Evolutionary conservation across 2,888 invertebrate species (phyloP).

Genomic region (Acanthosoma haemorrhoidale): DNA sequence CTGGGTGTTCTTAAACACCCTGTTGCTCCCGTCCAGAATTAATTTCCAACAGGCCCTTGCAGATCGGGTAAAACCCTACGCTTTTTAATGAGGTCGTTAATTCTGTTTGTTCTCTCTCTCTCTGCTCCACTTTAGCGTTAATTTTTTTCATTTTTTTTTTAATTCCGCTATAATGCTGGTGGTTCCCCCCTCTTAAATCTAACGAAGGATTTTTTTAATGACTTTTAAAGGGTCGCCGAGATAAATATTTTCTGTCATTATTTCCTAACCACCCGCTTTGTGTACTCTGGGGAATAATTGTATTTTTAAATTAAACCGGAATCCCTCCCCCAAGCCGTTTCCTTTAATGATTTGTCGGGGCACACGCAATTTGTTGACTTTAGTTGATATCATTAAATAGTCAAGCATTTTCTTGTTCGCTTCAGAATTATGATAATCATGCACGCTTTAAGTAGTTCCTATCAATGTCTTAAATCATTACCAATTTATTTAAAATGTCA

Average conservation of each 20-base stretch:
- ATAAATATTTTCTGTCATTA: conserved; percentile 26
- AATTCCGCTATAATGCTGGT: neutral
- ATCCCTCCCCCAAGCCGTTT: conserved; percentile 7
- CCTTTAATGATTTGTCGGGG: too few relatives aligned
- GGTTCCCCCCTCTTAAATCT: neutral
- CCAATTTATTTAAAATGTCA: too few relatives aligned
- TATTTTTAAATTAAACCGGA: neutral
- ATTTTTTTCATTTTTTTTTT: neutral
- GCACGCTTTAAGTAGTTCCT: too few relatives aligned
- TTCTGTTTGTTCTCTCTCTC: conserved; percentile 20
- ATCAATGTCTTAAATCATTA: too few relatives aligned
- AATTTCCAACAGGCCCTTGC: neutral
- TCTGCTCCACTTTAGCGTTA: neutral
- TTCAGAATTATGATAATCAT: too few relatives aligned
- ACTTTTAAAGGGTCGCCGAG: conserved; percentile 14
- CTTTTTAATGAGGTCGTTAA: conserved; percentile 24
- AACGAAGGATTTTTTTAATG: conserved; percentile 20
- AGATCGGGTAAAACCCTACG: neutral
- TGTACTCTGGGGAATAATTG: neutral
- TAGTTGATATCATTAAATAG: too few relatives aligned
- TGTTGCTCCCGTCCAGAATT: neutral
- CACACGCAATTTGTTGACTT: neutral
- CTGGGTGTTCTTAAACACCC: conserved; percentile 10
- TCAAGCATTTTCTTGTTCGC: too few relatives aligned
- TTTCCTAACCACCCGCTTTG: conserved; percentile 4